phyloP scores from a whole-genome alignment of 2,797 vertebrate genomes.

The Lateolabrax maculatus region DNA sequence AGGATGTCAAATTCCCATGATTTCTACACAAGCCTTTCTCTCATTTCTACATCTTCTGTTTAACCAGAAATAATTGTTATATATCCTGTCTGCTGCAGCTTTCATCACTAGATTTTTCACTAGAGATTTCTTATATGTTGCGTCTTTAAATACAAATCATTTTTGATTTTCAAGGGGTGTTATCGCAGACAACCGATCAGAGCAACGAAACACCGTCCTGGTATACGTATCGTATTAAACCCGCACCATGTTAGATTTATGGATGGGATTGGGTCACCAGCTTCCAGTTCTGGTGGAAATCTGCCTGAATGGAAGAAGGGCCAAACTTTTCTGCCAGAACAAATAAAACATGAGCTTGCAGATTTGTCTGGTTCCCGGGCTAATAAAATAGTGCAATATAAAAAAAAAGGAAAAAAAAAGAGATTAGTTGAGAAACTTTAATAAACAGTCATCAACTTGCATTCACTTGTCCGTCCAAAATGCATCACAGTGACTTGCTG shows the following conservation, averaged over 20 bases:
- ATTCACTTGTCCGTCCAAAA: not conserved
- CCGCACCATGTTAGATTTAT: no score
- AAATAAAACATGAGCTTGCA: no score
- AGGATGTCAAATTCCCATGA: not conserved
- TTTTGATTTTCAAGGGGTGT: no score
- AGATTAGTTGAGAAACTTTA: not conserved
- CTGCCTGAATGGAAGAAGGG: no score
- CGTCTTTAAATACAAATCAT: not conserved
- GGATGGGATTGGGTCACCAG: no score
- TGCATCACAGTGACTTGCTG: not conserved
- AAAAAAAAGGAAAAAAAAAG: not conserved
- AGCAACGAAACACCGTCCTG: no score
- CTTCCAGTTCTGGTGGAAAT: no score
- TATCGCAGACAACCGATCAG: no score
- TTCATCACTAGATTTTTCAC: not conserved
- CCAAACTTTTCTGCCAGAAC: no score
- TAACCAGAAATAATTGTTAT: not conserved
- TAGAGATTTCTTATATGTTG: not conserved
- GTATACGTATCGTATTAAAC: no score
- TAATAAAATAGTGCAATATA: not conserved
- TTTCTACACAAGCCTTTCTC: constrained; percentile 1
- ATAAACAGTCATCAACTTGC: not conserved
- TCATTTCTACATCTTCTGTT: not conserved
- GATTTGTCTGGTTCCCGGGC: no score
- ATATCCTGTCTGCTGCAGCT: not conserved